phyloP scores from a whole-genome alignment of 2,888 invertebrate genomes.

The Cephus spinipes region DNA sequence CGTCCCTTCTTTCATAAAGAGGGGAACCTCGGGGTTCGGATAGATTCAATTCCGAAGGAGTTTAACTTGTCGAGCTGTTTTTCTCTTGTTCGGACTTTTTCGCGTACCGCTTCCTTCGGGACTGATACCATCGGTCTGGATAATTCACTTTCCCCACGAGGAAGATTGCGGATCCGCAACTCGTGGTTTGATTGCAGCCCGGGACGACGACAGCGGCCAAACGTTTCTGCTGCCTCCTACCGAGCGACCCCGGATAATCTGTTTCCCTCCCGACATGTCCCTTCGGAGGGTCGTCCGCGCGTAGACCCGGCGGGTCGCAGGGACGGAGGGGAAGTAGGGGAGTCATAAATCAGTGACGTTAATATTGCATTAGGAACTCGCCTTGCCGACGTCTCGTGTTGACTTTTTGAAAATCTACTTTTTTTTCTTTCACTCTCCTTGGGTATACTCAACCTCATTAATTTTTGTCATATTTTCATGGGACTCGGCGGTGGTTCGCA shows the following conservation, averaged over 20 bases:
- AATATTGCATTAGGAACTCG: conserved; percentile 27
- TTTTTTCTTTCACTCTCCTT: neutral
- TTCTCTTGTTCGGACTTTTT: neutral
- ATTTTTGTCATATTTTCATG: neutral
- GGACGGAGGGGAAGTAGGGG: conserved; percentile 27
- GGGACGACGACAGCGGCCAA: conserved; percentile 37
- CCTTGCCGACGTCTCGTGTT: neutral
- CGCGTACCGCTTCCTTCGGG: neutral
- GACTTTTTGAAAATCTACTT: neutral
- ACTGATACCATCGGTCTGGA: neutral
- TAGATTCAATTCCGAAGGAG: neutral
- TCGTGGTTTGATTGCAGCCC: conserved; percentile 51
- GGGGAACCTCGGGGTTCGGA: neutral
- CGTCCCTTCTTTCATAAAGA: neutral
- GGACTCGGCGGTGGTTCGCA: neutral
- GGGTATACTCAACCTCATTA: neutral
- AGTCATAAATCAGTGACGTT: conserved; percentile 39
- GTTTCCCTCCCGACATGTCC: neutral
- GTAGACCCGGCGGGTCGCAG: neutral
- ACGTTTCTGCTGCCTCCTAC: conserved; percentile 29
- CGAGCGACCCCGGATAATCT: neutral
- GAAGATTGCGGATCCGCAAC: conserved; percentile 14
- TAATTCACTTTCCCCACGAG: conserved; percentile 50
- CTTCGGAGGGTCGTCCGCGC: neutral
- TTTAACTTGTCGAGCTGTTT: conserved; percentile 20